Evolutionary conservation across 2,113 vertebrate species (phyloP), one percentile per base, ranked within the genome.

Genomic region (Ceyx margarethae): DNA sequence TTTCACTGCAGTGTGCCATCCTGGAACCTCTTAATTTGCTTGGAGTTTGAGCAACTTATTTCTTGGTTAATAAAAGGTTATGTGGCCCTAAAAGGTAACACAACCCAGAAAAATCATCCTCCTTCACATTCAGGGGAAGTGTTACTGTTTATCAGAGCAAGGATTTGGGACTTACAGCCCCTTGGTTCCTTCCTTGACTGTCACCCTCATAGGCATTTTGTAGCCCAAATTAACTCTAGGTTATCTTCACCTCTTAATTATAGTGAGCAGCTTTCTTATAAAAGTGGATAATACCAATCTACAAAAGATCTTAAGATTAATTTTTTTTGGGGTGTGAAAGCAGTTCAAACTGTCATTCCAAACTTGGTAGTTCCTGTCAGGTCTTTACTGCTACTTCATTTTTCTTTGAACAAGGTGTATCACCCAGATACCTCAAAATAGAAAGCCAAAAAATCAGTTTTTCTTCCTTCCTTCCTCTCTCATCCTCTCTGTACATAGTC

Each of bases 401-500:
- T 80, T 85, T 76, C 54, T 78, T 84, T 84, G 74, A 90, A 88
- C 54, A 74, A 89, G 45, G 45, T 15, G 1, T 46, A n/a, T 37
- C 61, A 71, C 10, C 23, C 58, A 93, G 50, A 42, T 69, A 81
- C 11, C 81, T 68, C 25, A 81, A 89, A 93, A 54, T 26, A 93
- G 67, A 87, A 89, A 89, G 31, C 12, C 45, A 91, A 13, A 51
- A 61, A 42, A 86, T 69, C 45, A 37, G 33, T 65, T 85, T 33
- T 76, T 29, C 79, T 90, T 90, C 54, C 81, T 90, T 79, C 76
- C 72, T 95, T 89, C 67, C 75, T 84, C 19, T 58, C 68, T 81
- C 42, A 40, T 65, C 45, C 37, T 75, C 25, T 90, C 43, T 82
- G 50, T 62, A 56, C 14, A 10, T 16, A 56, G 40, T 45, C 73